phyloP scores from a whole-genome alignment of 2,888 invertebrate species.

The Eupelmus urozonus region DNA sequence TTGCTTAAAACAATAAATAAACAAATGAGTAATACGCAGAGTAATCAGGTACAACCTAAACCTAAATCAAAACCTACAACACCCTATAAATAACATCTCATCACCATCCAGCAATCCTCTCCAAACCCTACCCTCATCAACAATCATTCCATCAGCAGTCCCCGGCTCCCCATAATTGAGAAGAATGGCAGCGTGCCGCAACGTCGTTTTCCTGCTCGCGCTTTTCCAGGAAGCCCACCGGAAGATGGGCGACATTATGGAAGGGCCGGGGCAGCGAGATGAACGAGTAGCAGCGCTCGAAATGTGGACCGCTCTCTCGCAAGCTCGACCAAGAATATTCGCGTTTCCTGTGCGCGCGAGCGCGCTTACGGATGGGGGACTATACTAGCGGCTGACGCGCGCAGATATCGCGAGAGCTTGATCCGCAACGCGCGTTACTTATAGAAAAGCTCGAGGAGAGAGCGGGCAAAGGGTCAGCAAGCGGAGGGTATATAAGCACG shows the following conservation, averaged over 20 bases:
- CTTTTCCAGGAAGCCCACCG: constrained; percentile 53
- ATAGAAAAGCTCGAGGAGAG: constrained; percentile 32
- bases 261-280: constrained; percentile 19
- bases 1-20: too few species aligned
- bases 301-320: constrained; percentile 50
- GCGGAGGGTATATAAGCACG: too few species aligned
- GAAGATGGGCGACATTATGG: constrained; percentile 57
- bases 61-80: too few species aligned
- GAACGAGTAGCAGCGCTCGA: constrained; percentile 45
- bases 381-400: constrained; percentile 14
- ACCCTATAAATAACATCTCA: too few species aligned
- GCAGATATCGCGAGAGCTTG: constrained; percentile 36
- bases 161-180: constrained; percentile 37
- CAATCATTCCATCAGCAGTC: too few species aligned
- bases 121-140: too few species aligned
- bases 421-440: constrained; percentile 46
- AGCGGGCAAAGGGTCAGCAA: constrained; percentile 32
- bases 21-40: too few species aligned
- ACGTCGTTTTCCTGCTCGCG: too few species aligned
- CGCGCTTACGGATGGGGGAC: neutral
- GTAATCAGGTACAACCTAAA: too few species aligned
- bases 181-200: constrained; percentile 26
- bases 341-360: constrained; percentile 51
- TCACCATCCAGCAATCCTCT: too few species aligned
- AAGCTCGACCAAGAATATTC: constrained; percentile 51